These are phyloP conservation scores for Himantopus leucocephalus DNA, from an alignment of 2,113 vertebrate species.

Conservation along the genomic window DNA sequence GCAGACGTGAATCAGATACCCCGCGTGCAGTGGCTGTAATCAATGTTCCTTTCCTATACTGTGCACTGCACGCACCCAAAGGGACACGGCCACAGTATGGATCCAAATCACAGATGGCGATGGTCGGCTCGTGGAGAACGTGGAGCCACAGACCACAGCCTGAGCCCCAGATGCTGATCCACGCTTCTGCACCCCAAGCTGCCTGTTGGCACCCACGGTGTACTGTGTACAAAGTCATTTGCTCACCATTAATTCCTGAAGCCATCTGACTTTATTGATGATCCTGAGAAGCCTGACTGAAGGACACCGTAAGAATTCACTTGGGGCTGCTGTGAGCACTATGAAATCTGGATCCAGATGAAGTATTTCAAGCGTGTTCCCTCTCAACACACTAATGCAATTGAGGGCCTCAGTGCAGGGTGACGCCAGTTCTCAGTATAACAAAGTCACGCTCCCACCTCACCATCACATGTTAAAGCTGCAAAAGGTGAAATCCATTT, in stretches of 20 bases:
- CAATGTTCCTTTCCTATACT: not conserved
- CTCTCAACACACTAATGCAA: not conserved
- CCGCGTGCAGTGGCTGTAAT: fast-evolving
- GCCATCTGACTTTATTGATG: not conserved
- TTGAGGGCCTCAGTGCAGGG: fast-evolving
- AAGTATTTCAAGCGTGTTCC: not conserved
- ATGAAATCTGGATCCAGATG: not conserved
- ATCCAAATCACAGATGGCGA: fast-evolving
- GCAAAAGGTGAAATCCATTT: not conserved
- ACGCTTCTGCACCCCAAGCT: fast-evolving
- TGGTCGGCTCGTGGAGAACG: fast-evolving
- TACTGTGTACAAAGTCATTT: fast-evolving
- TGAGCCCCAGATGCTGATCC: not conserved
- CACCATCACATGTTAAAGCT: fast-evolving
- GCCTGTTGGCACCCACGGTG: fast-evolving
- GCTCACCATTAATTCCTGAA: not conserved
- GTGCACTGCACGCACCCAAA: not conserved
- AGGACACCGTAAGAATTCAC: not conserved
- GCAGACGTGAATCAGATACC: not conserved
- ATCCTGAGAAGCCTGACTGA: not conserved
- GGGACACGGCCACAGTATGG: not conserved
- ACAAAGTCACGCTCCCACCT: not conserved
- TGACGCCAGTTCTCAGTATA: fast-evolving
- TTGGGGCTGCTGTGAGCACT: not conserved
- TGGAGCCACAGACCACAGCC: not conserved